Evolutionary conservation across 2,888 invertebrate species (phyloP), one percentile per base, ranked within the genome.

Genomic region (Malthinus seriepunctatus): DNA sequence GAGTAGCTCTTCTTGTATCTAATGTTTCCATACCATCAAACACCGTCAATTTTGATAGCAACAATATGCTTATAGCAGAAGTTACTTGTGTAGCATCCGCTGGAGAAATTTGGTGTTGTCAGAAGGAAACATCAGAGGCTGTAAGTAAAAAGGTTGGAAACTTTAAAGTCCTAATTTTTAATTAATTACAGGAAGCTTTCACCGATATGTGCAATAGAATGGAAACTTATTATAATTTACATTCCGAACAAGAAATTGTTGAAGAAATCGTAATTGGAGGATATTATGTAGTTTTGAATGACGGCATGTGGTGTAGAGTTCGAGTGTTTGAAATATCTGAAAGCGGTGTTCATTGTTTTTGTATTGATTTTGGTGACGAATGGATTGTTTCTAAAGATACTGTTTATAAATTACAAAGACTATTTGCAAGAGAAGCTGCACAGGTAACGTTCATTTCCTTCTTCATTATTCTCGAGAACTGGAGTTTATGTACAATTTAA

Each of bases 311-410:
- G 80, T 78, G 78, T 52, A 71, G 84, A 35, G 80, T 83, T 1
- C 70, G 78, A 15, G 79, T 80, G 5, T 63, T 79, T 37, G 76
- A 65, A n/a, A 56, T 67, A 1, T 31, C 50, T 12, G 42, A 12
- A n/a, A 75, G 67, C 7, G 63, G 66, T 7, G 70, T 76, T 6
- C 66, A 69, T 37, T 88, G 88, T 51, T 88, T 88, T 66, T 86
- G 90, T 62, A 87, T 92, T 8, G 93, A 93, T 75, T 86, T 84
- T 64, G 92, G 92, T 0, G 90, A 89, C 65, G 87, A 86, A 61
- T 86, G 86, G 45, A 73, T 76, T 10, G 82, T 88, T 15, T 67
- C 78, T 3, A 76, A 82, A 8, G 73, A 80, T 23, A 79, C 83
- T 58, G 80, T 93, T 23, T 85, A 82, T 66, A 80, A 83, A 23